phyloP scores from a whole-genome alignment of 2,888 invertebrate species.

The Listrodromus nycthemerus region DNA sequence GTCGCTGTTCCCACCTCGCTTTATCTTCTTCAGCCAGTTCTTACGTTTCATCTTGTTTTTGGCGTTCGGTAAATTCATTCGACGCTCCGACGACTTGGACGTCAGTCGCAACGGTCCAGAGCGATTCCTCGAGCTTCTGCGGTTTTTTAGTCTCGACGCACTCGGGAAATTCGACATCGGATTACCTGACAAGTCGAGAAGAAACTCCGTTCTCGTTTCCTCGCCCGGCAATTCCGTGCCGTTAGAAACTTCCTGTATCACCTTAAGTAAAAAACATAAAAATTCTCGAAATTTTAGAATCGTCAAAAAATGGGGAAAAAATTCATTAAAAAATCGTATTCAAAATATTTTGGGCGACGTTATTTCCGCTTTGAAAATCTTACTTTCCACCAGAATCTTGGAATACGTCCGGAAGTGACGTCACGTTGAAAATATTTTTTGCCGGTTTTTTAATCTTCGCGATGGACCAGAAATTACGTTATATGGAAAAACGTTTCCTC shows the following conservation, averaged over 20 bases:
- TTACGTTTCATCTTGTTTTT: slow-evolving; percentile 64
- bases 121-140: background rate
- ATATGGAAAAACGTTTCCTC: too few relatives aligned
- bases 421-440: too few relatives aligned
- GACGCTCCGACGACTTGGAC: slow-evolving; percentile 50
- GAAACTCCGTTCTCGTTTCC: slow-evolving; percentile 67
- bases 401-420: too few relatives aligned
- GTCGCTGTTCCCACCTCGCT: slow-evolving; percentile 43
- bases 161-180: slow-evolving; percentile 9
- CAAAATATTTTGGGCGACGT: too few relatives aligned
- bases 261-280: slow-evolving; percentile 22
- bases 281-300: background rate
- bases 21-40: slow-evolving; percentile 69
- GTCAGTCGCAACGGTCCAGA: slow-evolving; percentile 28
- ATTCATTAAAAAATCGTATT: background rate
- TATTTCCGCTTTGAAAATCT: too few relatives aligned
- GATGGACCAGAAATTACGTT: too few relatives aligned
- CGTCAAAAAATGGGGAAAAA: background rate
- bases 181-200: slow-evolving; percentile 57
- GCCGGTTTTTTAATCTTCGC: too few relatives aligned
- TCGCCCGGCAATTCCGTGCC: slow-evolving; percentile 65
- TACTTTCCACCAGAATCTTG: too few relatives aligned
- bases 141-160: background rate
- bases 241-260: slow-evolving; percentile 64
- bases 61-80: slow-evolving; percentile 69